Base-by-base conservation (phyloP, 2,888 invertebrate species). In the Luperina testacea region DNA sequence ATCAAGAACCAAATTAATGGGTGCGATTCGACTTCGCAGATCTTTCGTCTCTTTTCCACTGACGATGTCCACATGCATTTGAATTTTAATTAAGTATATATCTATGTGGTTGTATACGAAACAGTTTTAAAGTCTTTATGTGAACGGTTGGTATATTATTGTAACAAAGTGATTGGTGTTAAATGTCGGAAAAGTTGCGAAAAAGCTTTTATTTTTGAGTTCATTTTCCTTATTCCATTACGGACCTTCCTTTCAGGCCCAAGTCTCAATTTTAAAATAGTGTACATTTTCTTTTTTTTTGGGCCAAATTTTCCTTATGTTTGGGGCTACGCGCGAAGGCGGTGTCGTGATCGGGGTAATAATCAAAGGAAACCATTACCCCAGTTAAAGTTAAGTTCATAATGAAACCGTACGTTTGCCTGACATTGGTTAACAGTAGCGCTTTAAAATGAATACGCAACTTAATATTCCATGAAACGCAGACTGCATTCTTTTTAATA, bases 51-150 rank as follows among this genome's bases (percentile, higher is more conserved):
- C 91, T 71, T 80, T 94, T 87, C 48, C 90, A 87, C 93, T 90
- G 83, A 89, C 91, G 90, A 90, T 90, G 89, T 90, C 85, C 90
- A 90, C 71, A 91, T 91, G 91, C 91, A 90, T 93, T 92, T 92
- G 90, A 93, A 92, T 93, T 94, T 93, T 93, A 94, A 94, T 94
- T 92, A 91, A 90, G 89, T 88, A 83, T 87, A 83, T 83, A 81
- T 88, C 24, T 80, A 75, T 83, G 70, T 76, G 64, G 64, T 78
- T 71, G 61, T 82, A 77, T 61, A 72, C 8, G 42, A 80, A 84
- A 87, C 78, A 80, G 76, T 87, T 84, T 85, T 87, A n/a, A 76
- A 86, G 80, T 69, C 27, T 82, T 82, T 82, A 83, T 77, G 73
- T 72, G 38, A 70, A 70, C 63, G 53, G 45, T 42, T 64, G 51